Base-by-base conservation (phyloP, 2,888 invertebrate species). In the Piscicola geometra region DNA sequence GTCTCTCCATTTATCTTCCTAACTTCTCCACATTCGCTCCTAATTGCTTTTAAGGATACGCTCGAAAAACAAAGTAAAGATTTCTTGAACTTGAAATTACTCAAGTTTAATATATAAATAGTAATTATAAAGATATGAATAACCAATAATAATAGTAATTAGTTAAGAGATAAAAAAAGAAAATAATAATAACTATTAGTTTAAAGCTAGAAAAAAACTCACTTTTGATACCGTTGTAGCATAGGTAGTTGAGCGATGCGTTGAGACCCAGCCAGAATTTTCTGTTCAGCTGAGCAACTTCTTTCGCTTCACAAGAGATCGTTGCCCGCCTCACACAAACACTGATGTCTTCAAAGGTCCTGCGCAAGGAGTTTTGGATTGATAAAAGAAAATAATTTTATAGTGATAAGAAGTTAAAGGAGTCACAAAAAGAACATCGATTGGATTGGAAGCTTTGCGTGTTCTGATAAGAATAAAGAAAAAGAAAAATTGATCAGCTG, bases 171-270 rank as follows among this genome's bases (percentile, higher is more conserved):
- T 41, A 41, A 41, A 41, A 41, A 41, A 41, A 9, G 15, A 41
- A 41, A 9, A n/a, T n/a, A n/a, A n/a, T n/a, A n/a, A n/a, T n/a
- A n/a, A n/a, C n/a, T n/a, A 41, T 41, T 41, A 9, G 5, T 41
- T 15, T 9, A 41, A 41, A 41, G 15, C 5, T 41, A 41, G 15
- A 69, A 69, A 41, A 33, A 35, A 35, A 35, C 69, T 25, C 33
- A 69, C 69, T 69, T 69, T 69, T 35, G 36, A 41, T 69, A n/a
- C 69, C 69, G 36, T 47, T 36, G 41, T 69, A 47, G 30, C 69
- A 69, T n/a, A 69, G 69, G 47, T 36, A 69, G n/a, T 35, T 35
- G 28, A 69, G 21, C 25, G 41, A 41, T 15, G 69, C 33, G 30
- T 69, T 69, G 41, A 69, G 41, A 25, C 69, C 69, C 1, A 35